Conservation (phyloP, 2,888 invertebrate genomes). For the Allacma fusca region DNA sequence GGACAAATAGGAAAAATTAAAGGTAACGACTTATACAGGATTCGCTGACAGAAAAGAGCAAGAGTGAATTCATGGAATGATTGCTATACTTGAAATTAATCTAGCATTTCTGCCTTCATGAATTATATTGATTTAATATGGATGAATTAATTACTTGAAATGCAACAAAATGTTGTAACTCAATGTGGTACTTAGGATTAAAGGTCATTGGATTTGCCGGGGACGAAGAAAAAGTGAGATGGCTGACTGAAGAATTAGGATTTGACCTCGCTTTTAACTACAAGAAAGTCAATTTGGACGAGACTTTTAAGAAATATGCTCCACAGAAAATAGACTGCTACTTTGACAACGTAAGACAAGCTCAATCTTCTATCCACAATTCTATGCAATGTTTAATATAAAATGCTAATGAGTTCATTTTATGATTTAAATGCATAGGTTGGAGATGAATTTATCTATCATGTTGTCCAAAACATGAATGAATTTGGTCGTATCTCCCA, state of each 20-base stretch:
- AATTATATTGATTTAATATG: background rate
- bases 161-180: no score
- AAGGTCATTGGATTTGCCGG: constrained; percentile 77
- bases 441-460: constrained; percentile 73
- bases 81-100: no score
- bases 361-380: constrained; percentile 62
- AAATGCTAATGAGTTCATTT: no score
- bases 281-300: constrained; percentile 64
- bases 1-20: constrained; percentile 81
- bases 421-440: constrained; percentile 66
- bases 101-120: no score
- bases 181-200: background rate
- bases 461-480: constrained; percentile 72
- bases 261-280: constrained; percentile 78
- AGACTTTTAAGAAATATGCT: background rate
- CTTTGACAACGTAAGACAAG: constrained; percentile 63
- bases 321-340: background rate
- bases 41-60: no score
- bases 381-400: constrained; percentile 66
- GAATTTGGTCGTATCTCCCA: constrained; percentile 70
- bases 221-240: constrained; percentile 74
- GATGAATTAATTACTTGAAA: no score
- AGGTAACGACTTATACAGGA: constrained; percentile 64
- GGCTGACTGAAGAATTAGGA: constrained; percentile 71
- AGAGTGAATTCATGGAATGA: no score